Conservation (phyloP, 2,888 invertebrate species). For the Molanna angustata region DNA sequence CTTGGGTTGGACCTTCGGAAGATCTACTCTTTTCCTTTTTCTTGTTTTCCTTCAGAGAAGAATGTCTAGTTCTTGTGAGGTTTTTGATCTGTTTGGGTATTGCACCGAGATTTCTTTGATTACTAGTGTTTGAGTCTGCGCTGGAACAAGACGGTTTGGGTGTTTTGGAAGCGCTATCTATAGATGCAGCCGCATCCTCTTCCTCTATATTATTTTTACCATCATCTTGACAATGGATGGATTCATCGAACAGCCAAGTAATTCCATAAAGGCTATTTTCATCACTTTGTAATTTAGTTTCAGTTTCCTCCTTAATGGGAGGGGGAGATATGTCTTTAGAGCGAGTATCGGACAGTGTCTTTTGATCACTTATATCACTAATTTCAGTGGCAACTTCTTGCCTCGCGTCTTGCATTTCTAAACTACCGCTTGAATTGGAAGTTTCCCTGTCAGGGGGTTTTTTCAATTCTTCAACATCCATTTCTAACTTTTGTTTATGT, state of each 20-base stretch:
- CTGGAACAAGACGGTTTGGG: constrained; percentile 48
- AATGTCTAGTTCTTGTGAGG: constrained; percentile 54
- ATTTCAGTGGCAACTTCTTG: constrained; percentile 29
- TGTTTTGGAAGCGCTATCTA: constrained; percentile 33
- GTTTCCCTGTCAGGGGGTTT: constrained; percentile 46
- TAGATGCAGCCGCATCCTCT: constrained; percentile 30
- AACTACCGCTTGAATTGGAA: constrained; percentile 60
- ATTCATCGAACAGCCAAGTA: constrained; percentile 52
- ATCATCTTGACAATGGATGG: constrained; percentile 41
- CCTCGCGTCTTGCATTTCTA: constrained; percentile 51
- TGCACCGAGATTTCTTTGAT: constrained; percentile 66
- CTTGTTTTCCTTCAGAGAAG: constrained; percentile 58
- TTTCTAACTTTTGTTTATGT: constrained; percentile 34
- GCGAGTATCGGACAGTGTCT: constrained; percentile 43
- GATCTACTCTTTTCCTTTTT: constrained; percentile 52
- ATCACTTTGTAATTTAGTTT: constrained; percentile 38
- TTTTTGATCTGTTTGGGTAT: constrained; percentile 67
- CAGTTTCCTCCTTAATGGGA: constrained; percentile 24
- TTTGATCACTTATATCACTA: constrained; percentile 38
- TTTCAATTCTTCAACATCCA: constrained; percentile 36
- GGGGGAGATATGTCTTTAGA: constrained; percentile 28
- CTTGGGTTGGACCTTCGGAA: constrained; percentile 41
- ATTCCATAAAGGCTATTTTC: constrained; percentile 50
- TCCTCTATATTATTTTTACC: constrained; percentile 31
- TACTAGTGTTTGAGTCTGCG: constrained; percentile 43